Evolutionary conservation across 2,797 vertebrate genomes (phyloP).

Genomic region (Paratrypauchen microcephalus): DNA sequence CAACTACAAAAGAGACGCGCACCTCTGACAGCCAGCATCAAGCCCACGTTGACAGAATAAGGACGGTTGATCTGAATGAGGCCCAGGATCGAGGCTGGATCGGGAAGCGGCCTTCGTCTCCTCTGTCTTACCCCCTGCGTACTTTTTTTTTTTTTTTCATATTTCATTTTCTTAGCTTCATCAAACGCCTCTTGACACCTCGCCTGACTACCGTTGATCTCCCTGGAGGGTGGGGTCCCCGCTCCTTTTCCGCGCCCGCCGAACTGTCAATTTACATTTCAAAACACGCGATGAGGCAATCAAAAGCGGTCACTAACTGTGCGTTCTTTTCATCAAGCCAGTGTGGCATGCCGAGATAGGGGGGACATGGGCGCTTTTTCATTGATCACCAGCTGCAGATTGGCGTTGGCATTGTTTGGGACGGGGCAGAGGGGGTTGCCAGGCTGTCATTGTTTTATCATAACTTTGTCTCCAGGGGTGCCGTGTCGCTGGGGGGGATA

Average conservation of each 20-base stretch:
- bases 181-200: slow-evolving; percentile 81
- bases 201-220: slow-evolving; percentile 74
- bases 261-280: slow-evolving; percentile 79
- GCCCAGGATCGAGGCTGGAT: slow-evolving; percentile 71
- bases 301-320: slow-evolving; percentile 77
- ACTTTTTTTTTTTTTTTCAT: slow-evolving; percentile 49
- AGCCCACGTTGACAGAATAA: slow-evolving; percentile 85
- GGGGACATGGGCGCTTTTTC: slow-evolving; percentile 56
- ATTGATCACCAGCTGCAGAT: slow-evolving; percentile 65
- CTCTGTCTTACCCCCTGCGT: slow-evolving; percentile 58
- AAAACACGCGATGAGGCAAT: slow-evolving; percentile 78
- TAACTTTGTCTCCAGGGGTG: slow-evolving; percentile 71
- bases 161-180: slow-evolving; percentile 71
- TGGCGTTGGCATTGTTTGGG: slow-evolving; percentile 40
- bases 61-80: slow-evolving; percentile 81
- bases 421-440: slow-evolving; percentile 38
- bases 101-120: slow-evolving; percentile 68
- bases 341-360: slow-evolving; percentile 59
- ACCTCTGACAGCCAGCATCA: slow-evolving; percentile 82
- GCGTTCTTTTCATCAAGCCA: slow-evolving; percentile 74
- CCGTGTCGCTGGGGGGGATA: slow-evolving; percentile 65
- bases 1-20: slow-evolving; percentile 78
- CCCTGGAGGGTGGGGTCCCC: slow-evolving; percentile 74
- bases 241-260: slow-evolving; percentile 56
- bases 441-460: slow-evolving; percentile 72